Base-by-base conservation (phyloP, 1,140 invertebrate genomes). In the Drosophila santomea region DNA sequence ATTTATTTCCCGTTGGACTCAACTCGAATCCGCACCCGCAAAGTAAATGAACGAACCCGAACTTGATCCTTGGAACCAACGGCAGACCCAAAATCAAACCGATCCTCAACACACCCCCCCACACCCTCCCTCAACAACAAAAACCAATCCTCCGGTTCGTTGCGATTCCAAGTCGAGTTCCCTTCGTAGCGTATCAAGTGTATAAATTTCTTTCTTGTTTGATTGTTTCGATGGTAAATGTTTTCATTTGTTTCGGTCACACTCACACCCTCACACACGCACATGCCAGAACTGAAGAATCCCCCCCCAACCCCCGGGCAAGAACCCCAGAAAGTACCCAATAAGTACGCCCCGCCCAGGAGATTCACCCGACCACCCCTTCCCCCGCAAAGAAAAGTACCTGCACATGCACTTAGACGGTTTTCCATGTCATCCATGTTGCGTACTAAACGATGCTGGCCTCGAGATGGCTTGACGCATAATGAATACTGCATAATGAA, bases 201-300 rank as follows among this genome's bases (percentile, higher is more conserved):
- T 85, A 89, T 61, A 91, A 91, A 91, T 91, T 91, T 90, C 74
- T 91, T 91, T 91, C 90, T 91, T 91, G 78, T 91, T 91, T 90
- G 90, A 91, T 91, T 91, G 90, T 91, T 91, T 91, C 75, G 78
- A 88, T 88, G 90, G 82, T 90, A 88, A 91, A 90, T 91, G 78
- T 85, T 85, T 84, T 90, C 78, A 89, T 90, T 91, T 90, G 71
- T 91, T 84, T 89, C 68, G 83, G 80, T 78, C 69, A 83, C 76
- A 76, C 52, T 50, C 50, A 64, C 71, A 57, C 45, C 57, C 45
- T 59, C 69, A 61, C 45, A 67, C 39, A 45, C 48, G 14, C 56
- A 61, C 52, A 64, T 44, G 59, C 50, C 32, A 61, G 17, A 32
- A 56, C 20, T 58, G n/a, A 32, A 32, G 32, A 45, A 14, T 17